Conservation (phyloP, 2,797 vertebrate species). For the Petrocephalus schoutedeni region DNA sequence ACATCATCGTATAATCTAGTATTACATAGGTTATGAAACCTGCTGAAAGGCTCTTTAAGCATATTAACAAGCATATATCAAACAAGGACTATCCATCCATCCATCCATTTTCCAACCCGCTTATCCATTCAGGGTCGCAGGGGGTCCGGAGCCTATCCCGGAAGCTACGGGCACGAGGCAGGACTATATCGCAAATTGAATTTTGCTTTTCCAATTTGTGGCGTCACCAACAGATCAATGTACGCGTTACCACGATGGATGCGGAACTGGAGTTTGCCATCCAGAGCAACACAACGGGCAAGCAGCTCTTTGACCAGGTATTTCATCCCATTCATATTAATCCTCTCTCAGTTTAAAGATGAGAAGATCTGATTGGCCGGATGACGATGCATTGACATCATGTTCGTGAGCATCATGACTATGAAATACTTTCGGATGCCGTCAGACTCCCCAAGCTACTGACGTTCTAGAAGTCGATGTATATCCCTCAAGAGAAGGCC, state of each 20-base stretch:
- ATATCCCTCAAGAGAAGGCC: neutral
- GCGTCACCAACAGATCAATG: conserved; percentile 76
- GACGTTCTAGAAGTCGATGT: neutral
- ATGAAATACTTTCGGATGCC: neutral
- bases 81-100: neutral
- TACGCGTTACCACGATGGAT: conserved; percentile 95
- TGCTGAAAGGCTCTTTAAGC: neutral
- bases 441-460: neutral
- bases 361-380: neutral
- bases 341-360: neutral
- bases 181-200: neutral
- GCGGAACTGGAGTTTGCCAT: conserved; percentile 98
- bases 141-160: no score
- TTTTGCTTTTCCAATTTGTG: conserved; percentile 28
- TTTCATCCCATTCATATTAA: neutral
- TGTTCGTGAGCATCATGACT: neutral
- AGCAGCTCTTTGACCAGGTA: conserved; percentile 97
- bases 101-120: no score
- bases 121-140: no score
- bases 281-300: conserved; percentile 92
- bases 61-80: neutral
- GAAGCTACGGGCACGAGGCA: no score
- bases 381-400: neutral
- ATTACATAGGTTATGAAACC: neutral
- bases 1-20: neutral